Evolutionary conservation across 2,797 vertebrate genomes (phyloP), one percentile per base, ranked within the genome.

Genomic region (Sebastes miniatus): DNA sequence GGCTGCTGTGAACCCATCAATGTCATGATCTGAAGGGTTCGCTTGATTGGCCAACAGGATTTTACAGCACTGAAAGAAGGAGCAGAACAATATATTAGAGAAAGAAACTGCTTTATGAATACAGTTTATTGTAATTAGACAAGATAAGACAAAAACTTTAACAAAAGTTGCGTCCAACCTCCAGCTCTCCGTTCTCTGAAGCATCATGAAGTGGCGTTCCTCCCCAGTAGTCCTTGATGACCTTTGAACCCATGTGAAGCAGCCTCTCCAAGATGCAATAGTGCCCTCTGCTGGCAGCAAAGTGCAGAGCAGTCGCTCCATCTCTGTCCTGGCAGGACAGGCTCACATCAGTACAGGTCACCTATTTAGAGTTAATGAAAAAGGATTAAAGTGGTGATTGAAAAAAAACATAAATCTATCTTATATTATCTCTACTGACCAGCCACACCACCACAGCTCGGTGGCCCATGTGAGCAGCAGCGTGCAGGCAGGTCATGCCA

Each of bases 191-290:
- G 0, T 96, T 97, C 89, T 97, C 96, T 1, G 97, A 96, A 5
- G 96, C 96, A 8, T 98, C 96, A 9, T 97, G 97, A 32, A 97
- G 95, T 1, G 97, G 96, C 2, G 96, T 97, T 50, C 96, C 96
- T 4, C 96, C 96, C 96, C 96, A 97, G 83, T 94, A 92, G 77
- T 97, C 97, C 67, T 91, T 93, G 59, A 92, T 86, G 83, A 97
- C 80, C 63, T 95, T 95, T 79, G 96, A 95, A 8, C 96, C 96
- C 92, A 96, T 88, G 32, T 88, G 86, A 66, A 97, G 91, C 39
- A 97, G 94, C 22, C 88, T 90, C 83, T 97, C 95, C 61, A 97
- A 92, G 74, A 97, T 96, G 56, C 95, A 92, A 8, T 89, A 90
- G 87, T 97, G 96, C 77, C 97, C 96, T 3, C 96, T 95, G 32